These are phyloP conservation scores for Stenoptilia bipunctidactyla DNA, from an alignment of 2,888 invertebrate species.

Conservation along the genomic window DNA sequence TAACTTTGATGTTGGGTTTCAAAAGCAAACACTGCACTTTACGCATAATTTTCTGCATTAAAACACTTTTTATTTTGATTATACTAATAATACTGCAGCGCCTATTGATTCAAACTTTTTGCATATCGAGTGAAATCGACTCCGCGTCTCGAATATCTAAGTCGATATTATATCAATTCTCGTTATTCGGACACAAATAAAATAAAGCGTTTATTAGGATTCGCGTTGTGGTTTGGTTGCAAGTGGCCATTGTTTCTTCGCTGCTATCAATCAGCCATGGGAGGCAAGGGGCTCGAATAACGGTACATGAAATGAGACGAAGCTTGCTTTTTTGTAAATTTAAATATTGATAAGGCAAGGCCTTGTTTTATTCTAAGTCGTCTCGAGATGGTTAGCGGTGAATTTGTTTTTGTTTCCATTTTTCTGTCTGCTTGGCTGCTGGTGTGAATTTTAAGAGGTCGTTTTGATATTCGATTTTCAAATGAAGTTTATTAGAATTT, in stretches of 20 bases:
- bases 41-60: no score
- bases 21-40: no score
- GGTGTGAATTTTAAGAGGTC: background rate
- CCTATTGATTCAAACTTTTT: constrained; percentile 3
- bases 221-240: constrained; percentile 51
- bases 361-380: constrained; percentile 61
- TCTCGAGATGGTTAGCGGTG: constrained; percentile 46
- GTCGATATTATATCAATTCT: constrained; percentile 48
- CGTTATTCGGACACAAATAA: constrained; percentile 61
- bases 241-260: constrained; percentile 63
- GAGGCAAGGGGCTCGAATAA: constrained; percentile 38
- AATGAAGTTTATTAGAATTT: no score
- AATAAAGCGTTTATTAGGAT: constrained; percentile 69
- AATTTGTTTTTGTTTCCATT: constrained; percentile 26
- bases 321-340: constrained; percentile 66
- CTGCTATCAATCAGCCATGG: constrained; percentile 62
- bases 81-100: no score
- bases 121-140: constrained; percentile 52
- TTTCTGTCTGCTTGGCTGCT: background rate
- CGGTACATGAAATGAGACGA: constrained; percentile 70
- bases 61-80: no score
- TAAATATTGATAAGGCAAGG: constrained; percentile 71
- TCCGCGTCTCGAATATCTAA: constrained; percentile 37
- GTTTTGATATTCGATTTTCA: no score
- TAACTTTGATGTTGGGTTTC: no score